Base-by-base conservation (phyloP, 1,140 invertebrate species). In the Drosophila persimilis region DNA sequence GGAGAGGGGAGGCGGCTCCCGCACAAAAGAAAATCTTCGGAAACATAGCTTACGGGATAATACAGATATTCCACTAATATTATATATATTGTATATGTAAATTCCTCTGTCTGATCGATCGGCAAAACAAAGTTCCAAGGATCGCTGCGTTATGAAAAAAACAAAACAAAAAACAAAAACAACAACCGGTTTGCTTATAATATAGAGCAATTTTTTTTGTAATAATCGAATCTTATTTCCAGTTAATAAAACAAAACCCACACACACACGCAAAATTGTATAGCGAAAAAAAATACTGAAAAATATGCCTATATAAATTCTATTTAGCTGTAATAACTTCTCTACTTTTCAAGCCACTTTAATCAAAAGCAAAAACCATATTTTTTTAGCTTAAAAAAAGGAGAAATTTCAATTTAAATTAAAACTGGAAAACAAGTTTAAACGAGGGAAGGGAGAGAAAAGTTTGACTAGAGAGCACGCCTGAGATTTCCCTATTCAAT, bases 261-360 rank as follows among this genome's bases (percentile, higher is more conserved):
- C n/a, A 51, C 15, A 59, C 31, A 53, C 48, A 72, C 17, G 48
- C 51, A 71, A 69, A 80, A 62, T 81, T 77, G 63, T 72, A 72
- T 76, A 80, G 66, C 47, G 31, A 71, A 15, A 62, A 80, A 70
- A 15, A 62, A 80, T 75, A 55, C 70, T 48, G 43, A 74, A 53
- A 45, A 45, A 58, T 66, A 77, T 20, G 51, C 54, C 63, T 75
- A 77, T 59, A 67, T 45, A 77, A 59, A 59, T 56, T 67, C 59
- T 77, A 85, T 80, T 80, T 76, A 73, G 71, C 78, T 56, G 69
- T 73, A 65, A 80, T 24, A 52, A 61, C 67, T 80, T 56, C 63
- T 56, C 71, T 80, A 77, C 54, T 77, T 80, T 83, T 77, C 54
- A 73, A 73, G 61, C 64, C 67, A 83, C 65, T 63, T 84, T 71